phyloP scores from a whole-genome alignment of 2,797 vertebrate genomes.

The Perodicticus potto region DNA sequence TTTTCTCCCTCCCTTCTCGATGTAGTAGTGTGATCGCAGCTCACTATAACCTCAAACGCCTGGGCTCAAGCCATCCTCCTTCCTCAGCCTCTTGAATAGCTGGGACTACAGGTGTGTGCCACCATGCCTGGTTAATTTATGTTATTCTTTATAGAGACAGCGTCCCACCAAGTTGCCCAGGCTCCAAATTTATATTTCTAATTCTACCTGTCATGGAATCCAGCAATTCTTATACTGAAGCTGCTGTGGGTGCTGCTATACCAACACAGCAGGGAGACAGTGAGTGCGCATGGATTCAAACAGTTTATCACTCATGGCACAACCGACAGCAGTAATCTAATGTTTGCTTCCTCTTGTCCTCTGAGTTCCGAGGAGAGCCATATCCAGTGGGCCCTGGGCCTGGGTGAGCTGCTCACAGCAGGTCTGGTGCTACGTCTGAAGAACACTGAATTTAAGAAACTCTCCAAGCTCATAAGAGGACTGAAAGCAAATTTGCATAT shows the following conservation, averaged over 20 bases:
- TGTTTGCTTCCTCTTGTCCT: background rate
- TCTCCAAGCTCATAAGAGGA: no score
- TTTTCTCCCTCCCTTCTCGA: no score
- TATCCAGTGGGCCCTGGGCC: background rate
- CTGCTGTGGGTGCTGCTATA: fast-evolving
- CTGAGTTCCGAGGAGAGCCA: fast-evolving
- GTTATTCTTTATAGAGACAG: background rate
- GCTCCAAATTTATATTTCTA: background rate
- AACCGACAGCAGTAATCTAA: no score
- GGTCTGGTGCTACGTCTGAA: background rate
- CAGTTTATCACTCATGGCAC: background rate
- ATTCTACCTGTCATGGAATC: background rate
- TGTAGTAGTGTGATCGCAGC: background rate
- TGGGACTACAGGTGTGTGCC: background rate
- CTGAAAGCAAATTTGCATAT: background rate
- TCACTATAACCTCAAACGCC: background rate
- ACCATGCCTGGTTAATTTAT: background rate
- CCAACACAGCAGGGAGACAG: fast-evolving
- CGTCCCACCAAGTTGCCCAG: background rate
- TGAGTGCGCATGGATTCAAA: background rate
- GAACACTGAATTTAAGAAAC: background rate
- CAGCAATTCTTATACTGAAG: background rate
- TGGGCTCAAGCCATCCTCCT: background rate
- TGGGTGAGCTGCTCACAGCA: no score
- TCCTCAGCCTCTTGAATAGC: background rate